Base-by-base conservation (phyloP, 2,113 vertebrate species). In the Microtus ochrogaster region DNA sequence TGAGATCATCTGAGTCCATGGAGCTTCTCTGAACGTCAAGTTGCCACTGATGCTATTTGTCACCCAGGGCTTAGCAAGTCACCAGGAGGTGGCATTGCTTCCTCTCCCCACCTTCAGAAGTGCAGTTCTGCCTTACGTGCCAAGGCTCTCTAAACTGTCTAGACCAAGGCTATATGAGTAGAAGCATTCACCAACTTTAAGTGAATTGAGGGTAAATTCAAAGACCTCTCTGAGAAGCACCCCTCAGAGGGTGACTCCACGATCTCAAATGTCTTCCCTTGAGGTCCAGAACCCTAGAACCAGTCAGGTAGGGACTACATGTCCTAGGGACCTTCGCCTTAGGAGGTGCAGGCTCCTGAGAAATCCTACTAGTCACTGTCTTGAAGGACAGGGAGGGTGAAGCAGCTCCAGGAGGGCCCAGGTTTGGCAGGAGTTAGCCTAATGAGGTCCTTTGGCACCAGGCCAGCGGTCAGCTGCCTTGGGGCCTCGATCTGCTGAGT, bases 361-460 rank as follows among this genome's bases (percentile, higher is more conserved):
- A 6, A 65, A 72, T 41, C 16, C 52, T 44, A 65, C 52, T 36
- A 76, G 0, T 72, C 61, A 28, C 12, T 47, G 17, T 3, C 33
- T 47, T 17, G n/a, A 61, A 61, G 44, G 12, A 17, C 2, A 7
- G 12, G 16, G n/a, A 79, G 26, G 9, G 39, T 0, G 39, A 73
- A 41, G 63, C 36, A 52, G 39, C 30, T 55, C 52, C 19, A 3
- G 79, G 24, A 68, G 28, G 78, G 2, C 19, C n/a, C 12, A 14
- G 11, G 49, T 30, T 91, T 33, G 24, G 36, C 0, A 22, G 39
- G 17, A 49, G 88, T 61, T 79, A 63, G 28, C 61, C 66, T 82
- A 66, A 87, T 68, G 78, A 94, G 55, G n/a, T 21, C 78, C 39
- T 85, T 82, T 55, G 92, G 88, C n/a, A 24, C 22, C 11, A 73